Evolutionary conservation across 2,113 vertebrate genomes (phyloP).

Genomic region (Paraplagusia blochii): DNA sequence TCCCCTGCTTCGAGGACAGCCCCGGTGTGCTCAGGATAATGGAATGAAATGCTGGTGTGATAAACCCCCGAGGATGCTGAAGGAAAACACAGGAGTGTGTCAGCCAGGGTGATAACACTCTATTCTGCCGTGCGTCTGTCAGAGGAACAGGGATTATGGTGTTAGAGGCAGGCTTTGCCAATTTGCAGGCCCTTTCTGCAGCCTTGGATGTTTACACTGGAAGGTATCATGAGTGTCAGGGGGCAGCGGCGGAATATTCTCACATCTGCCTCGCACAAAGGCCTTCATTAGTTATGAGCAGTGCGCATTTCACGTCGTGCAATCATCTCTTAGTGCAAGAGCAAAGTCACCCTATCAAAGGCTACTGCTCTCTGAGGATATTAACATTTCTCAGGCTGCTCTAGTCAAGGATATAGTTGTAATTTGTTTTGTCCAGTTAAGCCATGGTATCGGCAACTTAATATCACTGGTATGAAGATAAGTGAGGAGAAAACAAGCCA

Average conservation of each 20-base stretch:
- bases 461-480: not conserved
- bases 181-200: conserved; percentile 48
- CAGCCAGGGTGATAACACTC: conserved; percentile 66
- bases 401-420: not conserved
- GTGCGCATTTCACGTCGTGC: conserved; percentile 24
- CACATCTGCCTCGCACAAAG: conserved; percentile 51
- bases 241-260: conserved; percentile 41
- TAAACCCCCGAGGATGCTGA: conserved; percentile 64
- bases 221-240: conserved; percentile 40
- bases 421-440: conserved; percentile 22
- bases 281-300: conserved; percentile 50
- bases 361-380: conserved; percentile 11
- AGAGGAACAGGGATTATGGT: conserved; percentile 59
- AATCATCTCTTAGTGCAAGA: conserved; percentile 32
- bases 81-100: conserved; percentile 68
- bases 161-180: conserved; percentile 56
- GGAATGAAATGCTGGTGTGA: conserved; percentile 63
- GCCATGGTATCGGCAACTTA: conserved; percentile 1
- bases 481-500: not conserved
- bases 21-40: conserved; percentile 63
- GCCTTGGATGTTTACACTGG: conserved; percentile 48
- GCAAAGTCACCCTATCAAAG: conserved; percentile 35
- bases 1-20: conserved; percentile 56
- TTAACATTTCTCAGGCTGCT: conserved; percentile 6
- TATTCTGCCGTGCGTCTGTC: conserved; percentile 49